phyloP scores from a whole-genome alignment of 2,113 vertebrate genomes.

The Eclectus roratus region DNA sequence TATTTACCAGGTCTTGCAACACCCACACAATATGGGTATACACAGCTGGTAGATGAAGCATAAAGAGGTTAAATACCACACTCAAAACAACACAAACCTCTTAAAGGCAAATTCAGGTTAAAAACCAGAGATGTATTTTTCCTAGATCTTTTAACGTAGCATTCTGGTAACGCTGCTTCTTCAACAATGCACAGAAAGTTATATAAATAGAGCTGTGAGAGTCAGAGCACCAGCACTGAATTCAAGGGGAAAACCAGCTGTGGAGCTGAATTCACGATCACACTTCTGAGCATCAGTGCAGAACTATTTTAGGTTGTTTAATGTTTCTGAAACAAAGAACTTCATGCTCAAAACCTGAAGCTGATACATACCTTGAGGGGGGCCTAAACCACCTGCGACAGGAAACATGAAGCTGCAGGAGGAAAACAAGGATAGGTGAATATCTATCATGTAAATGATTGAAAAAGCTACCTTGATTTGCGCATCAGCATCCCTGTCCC shows the following conservation, averaged over 20 bases:
- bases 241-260: neutral
- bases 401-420: slow-evolving; percentile 92
- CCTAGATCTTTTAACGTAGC: neutral
- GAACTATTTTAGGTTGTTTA: neutral
- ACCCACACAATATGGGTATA: neutral
- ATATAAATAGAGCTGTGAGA: neutral
- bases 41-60: slow-evolving; percentile 47
- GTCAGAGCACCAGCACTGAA: neutral
- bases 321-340: neutral
- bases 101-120: neutral
- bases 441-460: neutral
- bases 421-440: neutral
- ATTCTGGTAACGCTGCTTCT: neutral
- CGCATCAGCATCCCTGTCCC: neutral
- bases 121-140: neutral
- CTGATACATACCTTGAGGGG: slow-evolving; percentile 87
- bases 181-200: neutral
- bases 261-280: neutral
- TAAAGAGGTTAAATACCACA: slow-evolving; percentile 36
- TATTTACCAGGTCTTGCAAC: slow-evolving; percentile 63
- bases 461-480: neutral
- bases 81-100: neutral
- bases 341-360: neutral
- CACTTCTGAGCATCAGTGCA: neutral
- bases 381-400: slow-evolving; percentile 87